These are phyloP conservation scores for Loriculus beryllinus DNA, from an alignment of 2,797 vertebrate species.

Conservation along the genomic window DNA sequence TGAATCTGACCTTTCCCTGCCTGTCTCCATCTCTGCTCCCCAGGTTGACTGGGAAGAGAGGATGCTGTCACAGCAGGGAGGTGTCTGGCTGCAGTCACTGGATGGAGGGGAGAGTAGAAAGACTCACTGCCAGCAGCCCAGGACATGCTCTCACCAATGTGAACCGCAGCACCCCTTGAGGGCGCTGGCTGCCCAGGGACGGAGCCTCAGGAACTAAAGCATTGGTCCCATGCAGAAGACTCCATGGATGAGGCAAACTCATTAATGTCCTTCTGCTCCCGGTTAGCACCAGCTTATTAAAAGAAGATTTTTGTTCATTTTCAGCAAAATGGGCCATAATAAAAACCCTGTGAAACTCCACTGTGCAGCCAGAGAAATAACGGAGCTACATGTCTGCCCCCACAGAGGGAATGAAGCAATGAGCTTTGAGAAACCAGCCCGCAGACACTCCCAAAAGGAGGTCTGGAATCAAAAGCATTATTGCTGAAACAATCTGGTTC, in stretches of 20 bases:
- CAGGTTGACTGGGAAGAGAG: not conserved
- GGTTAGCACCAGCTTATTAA: not conserved
- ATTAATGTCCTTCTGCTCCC: not conserved
- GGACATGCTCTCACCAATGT: not conserved
- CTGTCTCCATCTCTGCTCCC: not conserved
- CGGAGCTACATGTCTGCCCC: conserved; percentile 16
- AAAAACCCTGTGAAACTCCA: not conserved
- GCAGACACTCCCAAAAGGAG: not conserved
- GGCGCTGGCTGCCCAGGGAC: not conserved
- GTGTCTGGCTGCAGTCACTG: not conserved
- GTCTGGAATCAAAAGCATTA: not conserved
- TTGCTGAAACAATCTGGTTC: not conserved
- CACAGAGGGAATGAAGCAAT: conserved; percentile 14
- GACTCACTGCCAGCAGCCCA: not conserved
- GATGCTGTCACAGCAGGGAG: not conserved
- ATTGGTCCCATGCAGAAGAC: not conserved
- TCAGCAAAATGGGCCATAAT: not conserved
- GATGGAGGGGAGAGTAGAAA: not conserved
- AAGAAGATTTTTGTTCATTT: not conserved
- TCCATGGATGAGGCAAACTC: not conserved
- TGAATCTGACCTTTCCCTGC: not conserved
- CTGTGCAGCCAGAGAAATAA: not conserved
- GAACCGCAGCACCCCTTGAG: not conserved
- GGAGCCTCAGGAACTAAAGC: not conserved
- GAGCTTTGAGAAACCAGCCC: conserved; percentile 1